Base-by-base conservation (phyloP, 2,888 invertebrate genomes). In the Melolontha melolontha region DNA sequence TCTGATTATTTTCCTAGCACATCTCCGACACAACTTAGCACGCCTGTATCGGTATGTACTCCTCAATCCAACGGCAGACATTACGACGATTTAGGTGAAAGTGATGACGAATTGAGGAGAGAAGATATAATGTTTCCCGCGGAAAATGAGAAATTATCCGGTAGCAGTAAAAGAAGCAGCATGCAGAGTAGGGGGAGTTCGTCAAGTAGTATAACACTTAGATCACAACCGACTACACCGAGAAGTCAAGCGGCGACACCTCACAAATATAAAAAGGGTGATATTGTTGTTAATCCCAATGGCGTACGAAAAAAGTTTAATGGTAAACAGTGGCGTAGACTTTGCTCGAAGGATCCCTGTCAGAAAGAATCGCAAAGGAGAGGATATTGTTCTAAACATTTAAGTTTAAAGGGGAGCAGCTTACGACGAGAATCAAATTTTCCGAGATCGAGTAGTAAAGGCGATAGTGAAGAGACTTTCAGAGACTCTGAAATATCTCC, bases 261-360 rank as follows among this genome's bases (percentile, higher is more conserved):
- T 81, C 95, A 95, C 85, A 96, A 95, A 84, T 96, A 95, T 85
- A 95, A 96, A 85, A 98, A 98, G 85, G 98, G 98, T 74, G 98
- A 99, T 83, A 95, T 98, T 66, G 95, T 96, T 40, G 91, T 93
- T 4, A 95, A 95, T 55, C 94, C 96, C 2, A 95, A 94, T 76
- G 98, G 98, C 73, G 97, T 99, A 77, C 88, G 98, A 11, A 99
- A 99, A 86, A 99, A 98, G 86, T 99, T 97, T 85, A 99, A 99
- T 86, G 99, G 99, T 41, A 99, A 99, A 85, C 99, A 99, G 83
- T 99, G 98, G 99, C 89, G 98, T 71, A 88, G 98, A 77, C 88
- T 99, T 72, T 99, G 98, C 85, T 97, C 97, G 69, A 95, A 94
- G 83, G 95, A 95, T 78, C 94, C 95, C 66, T 98, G 98, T 84